phyloP scores from a whole-genome alignment of 1,140 invertebrate species.

The Calycopis cecrops region DNA sequence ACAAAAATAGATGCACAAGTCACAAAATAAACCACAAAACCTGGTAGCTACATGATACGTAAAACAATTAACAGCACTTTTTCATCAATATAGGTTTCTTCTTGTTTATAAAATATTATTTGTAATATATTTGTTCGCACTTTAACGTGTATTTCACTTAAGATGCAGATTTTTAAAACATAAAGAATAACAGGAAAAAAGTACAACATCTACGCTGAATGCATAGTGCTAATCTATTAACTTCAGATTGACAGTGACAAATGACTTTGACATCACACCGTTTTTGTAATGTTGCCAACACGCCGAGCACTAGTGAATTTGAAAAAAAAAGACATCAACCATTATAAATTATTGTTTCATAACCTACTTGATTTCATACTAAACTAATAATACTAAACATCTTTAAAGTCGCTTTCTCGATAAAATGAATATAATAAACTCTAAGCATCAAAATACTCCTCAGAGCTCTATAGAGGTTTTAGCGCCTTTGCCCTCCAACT shows the following conservation, averaged over 20 bases:
- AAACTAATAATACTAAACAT: too few relatives aligned
- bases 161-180: slow-evolving; percentile 28
- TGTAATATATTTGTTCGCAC: slow-evolving; percentile 24
- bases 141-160: slow-evolving; percentile 1
- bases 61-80: slow-evolving; percentile 30
- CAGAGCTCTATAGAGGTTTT: too few relatives aligned
- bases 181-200: neutral
- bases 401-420: too few relatives aligned
- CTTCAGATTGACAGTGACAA: slow-evolving; percentile 28
- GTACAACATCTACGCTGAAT: slow-evolving; percentile 21
- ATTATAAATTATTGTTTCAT: too few relatives aligned
- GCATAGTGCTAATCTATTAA: slow-evolving; percentile 30
- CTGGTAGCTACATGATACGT: slow-evolving; percentile 60
- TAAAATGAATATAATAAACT: too few relatives aligned
- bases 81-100: slow-evolving; percentile 24
- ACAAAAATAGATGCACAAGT: slow-evolving; percentile 58
- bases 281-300: neutral
- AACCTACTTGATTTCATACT: too few relatives aligned
- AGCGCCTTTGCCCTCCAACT: too few relatives aligned
- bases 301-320: too few relatives aligned
- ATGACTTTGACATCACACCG: too few relatives aligned
- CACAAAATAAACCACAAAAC: slow-evolving; percentile 64
- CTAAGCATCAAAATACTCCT: too few relatives aligned
- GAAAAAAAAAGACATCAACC: too few relatives aligned
- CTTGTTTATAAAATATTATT: slow-evolving; percentile 16